These are phyloP conservation scores for Anhinga anhinga DNA, from an alignment of 2,113 vertebrate species.

Conservation along the genomic window DNA sequence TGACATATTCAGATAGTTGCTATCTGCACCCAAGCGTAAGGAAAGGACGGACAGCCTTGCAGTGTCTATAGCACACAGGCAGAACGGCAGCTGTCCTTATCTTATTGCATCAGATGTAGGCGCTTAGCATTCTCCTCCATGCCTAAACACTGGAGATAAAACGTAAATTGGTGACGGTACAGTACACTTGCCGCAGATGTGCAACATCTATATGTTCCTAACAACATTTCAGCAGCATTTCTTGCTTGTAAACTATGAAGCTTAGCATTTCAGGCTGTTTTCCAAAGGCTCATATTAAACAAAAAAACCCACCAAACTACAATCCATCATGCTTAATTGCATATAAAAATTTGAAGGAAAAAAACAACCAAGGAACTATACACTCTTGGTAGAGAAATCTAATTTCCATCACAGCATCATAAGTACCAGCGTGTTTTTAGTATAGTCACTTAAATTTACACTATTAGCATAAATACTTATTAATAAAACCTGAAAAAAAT, in stretches of 20 bases:
- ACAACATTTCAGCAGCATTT: neutral
- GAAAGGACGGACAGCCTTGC: neutral
- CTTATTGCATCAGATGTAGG: neutral
- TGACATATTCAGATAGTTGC: neutral
- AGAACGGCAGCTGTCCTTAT: neutral
- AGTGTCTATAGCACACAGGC: neutral
- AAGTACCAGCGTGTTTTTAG: neutral
- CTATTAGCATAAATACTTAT: neutral
- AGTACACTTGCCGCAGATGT: neutral
- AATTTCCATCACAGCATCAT: neutral
- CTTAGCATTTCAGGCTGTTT: neutral
- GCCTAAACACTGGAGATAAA: neutral
- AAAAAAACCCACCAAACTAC: neutral
- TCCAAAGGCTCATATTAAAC: neutral
- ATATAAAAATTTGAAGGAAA: neutral
- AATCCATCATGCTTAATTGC: neutral
- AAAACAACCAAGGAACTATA: neutral
- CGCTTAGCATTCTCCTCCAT: neutral
- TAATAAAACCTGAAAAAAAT: neutral
- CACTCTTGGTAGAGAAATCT: neutral
- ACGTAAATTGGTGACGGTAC: neutral
- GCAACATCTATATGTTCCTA: neutral
- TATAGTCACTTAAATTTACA: neutral
- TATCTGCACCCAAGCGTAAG: rapidly evolving
- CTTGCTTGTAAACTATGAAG: neutral